Percentiles rank a stretch among this genome's conserved stretches.
These are phyloP conservation scores for Larimichthys polyactis DNA, from an alignment of 2,113 vertebrate genomes.

Conservation along the genomic window DNA sequence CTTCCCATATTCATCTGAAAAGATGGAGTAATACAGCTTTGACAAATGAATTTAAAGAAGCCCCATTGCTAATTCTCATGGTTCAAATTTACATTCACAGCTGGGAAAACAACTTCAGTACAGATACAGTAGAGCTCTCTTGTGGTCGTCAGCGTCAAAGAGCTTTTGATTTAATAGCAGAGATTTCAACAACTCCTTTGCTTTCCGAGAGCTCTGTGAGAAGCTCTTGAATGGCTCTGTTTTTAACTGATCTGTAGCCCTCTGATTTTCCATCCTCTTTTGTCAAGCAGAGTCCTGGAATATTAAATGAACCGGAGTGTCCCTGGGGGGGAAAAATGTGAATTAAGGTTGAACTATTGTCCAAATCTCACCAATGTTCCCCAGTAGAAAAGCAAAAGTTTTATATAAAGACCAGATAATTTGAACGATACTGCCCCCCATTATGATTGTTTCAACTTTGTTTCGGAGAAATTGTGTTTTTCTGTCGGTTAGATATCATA, in stretches of 20 bases:
- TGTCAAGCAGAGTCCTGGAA: conserved; percentile 24
- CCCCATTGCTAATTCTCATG: conserved; percentile 15
- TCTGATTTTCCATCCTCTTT: conserved; percentile 13
- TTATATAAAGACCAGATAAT: too few species aligned
- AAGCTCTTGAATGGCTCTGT: conserved; percentile 26
- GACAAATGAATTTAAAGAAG: conserved; percentile 16
- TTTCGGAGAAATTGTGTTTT: not conserved
- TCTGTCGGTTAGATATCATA: too few species aligned
- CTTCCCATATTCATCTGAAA: not conserved
- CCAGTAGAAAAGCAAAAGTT: not conserved
- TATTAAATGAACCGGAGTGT: conserved; percentile 11
- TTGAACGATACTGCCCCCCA: not conserved
- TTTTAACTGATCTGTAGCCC: conserved; percentile 24
- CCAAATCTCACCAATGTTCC: not conserved
- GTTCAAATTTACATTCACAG: conserved; percentile 40
- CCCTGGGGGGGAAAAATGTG: not conserved
- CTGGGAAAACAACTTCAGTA: not conserved
- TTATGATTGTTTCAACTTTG: not conserved
- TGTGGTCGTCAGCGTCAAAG: conserved; percentile 28
- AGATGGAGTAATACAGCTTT: conserved; percentile 10
- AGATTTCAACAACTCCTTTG: conserved; percentile 29
- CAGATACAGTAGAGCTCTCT: conserved; percentile 14
- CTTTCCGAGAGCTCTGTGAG: conserved; percentile 24
- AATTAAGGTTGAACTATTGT: not conserved
- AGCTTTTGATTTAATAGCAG: conserved; percentile 55